Conservation (phyloP, 2,113 vertebrate genomes). For the Callipepla squamata region DNA sequence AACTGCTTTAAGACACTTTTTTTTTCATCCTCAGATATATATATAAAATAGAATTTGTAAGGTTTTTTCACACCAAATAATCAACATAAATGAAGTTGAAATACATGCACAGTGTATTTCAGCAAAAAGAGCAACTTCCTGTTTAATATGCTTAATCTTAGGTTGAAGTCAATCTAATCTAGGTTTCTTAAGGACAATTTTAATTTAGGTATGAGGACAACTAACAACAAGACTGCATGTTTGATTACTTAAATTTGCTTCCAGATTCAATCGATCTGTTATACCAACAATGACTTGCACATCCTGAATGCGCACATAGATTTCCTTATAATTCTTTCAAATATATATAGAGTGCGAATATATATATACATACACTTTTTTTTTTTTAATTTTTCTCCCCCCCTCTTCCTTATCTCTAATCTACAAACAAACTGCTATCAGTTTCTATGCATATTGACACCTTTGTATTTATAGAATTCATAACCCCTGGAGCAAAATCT, state of each 20-base stretch:
- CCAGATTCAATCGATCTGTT: neutral
- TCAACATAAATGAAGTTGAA: neutral
- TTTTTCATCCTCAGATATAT: neutral
- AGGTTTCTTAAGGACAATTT: too few relatives aligned
- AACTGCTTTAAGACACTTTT: neutral
- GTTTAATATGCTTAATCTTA: neutral
- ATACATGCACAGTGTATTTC: neutral
- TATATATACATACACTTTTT: too few relatives aligned
- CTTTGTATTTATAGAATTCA: neutral
- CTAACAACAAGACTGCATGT: neutral
- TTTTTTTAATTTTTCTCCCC: too few relatives aligned
- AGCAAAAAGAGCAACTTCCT: neutral
- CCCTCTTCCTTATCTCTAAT: neutral
- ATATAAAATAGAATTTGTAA: neutral
- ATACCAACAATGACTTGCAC: neutral
- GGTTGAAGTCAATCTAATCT: neutral
- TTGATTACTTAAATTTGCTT: neutral
- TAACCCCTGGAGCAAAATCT: neutral
- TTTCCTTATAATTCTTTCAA: neutral
- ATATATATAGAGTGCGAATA: neutral
- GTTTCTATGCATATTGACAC: accelerated
- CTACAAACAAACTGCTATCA: accelerated
- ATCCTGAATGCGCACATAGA: neutral
- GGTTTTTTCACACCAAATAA: neutral
- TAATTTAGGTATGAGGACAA: neutral